Percentiles rank a stretch among this genome's conserved stretches.
These are phyloP conservation scores for Sialis fuliginosa DNA, from an alignment of 2,888 invertebrate genomes.

Conservation along the genomic window DNA sequence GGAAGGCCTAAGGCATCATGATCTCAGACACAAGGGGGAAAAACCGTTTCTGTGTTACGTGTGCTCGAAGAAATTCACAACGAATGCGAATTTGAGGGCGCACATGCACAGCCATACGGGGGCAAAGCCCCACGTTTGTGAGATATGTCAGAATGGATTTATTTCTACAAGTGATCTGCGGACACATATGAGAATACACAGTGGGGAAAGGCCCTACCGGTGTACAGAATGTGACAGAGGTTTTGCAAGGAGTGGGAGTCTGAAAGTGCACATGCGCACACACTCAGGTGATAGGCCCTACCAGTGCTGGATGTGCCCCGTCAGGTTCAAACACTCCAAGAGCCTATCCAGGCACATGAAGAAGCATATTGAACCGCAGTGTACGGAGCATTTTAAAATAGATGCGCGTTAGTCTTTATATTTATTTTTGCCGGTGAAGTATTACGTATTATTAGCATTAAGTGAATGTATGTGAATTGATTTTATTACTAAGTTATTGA, in stretches of 20 bases:
- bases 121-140: conserved; percentile 7
- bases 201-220: conserved; percentile 9
- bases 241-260: conserved; percentile 8
- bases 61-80: conserved; percentile 9
- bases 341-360: conserved; percentile 9
- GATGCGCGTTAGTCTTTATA: too few relatives aligned
- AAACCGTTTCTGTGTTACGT: conserved; percentile 9
- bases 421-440: too few relatives aligned
- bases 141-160: conserved; percentile 8
- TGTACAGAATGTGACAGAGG: conserved; percentile 7
- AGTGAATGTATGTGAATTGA: too few relatives aligned
- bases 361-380: conserved; percentile 4
- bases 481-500: too few relatives aligned
- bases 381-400: too few relatives aligned
- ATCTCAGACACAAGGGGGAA: conserved; percentile 8
- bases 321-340: conserved; percentile 8
- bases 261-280: conserved; percentile 9
- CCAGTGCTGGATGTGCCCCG: conserved; percentile 7
- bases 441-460: too few relatives aligned
- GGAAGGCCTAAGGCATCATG: conserved; percentile 8
- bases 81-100: conserved; percentile 8
- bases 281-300: conserved; percentile 9
- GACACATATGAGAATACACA: conserved; percentile 9
- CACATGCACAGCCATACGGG: conserved; percentile 10
- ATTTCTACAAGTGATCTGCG: conserved; percentile 10